Base-by-base conservation (phyloP, 2,888 invertebrate species). In the Melipona beecheii region DNA sequence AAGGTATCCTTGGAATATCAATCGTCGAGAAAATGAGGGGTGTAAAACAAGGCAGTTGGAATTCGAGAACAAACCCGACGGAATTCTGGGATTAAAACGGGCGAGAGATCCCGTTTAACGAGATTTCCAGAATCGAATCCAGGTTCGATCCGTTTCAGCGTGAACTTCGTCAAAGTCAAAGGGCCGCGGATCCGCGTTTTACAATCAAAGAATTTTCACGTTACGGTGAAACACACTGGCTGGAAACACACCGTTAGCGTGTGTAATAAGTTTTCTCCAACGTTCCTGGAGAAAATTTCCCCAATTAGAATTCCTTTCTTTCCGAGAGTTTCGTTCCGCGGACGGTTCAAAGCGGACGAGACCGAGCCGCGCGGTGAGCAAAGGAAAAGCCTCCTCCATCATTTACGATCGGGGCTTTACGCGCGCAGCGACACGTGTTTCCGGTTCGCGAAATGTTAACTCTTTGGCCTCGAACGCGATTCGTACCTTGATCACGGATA, bases 401-500 rank as follows among this genome's bases (percentile, higher is more conserved):
- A 72, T 84, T 84, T 84, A 84, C 84, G 84, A 84, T 78, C 78
- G 71, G 72, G 75, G 49, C 84, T 84, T 84, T 84, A 64, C 84
- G 77, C 73, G 83, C 24, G 17, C 77, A 77, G 71, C 72, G 84
- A 84, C 84, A 79, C 84, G 78, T 84, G 84, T 84, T 84, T 84
- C 84, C 84, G 84, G 84, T 78, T 75, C 74, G 71, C 66, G 60
- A 84, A 43, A 78, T 68, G 78, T 73, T 78, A 78, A 78, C 78
- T 78, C 68, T 69, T 75, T 68, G 65, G 52, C 52, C 52, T 36
- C 58, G 74, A 31, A 66, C 70, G 68, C 83, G 76, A 83, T 75
- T 73, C 83, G 83, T 84, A 84, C 74, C 84, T 84, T 84, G 84
- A 84, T 83, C 84, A 84, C 78, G 84, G 78, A 84, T 84, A 84